A percentile compares a stretch with the other conserved stretches of the same genome.
These are phyloP conservation scores for Phrynocephalus vlangalii DNA, from an alignment of 2,797 vertebrate genomes.

Conservation along the genomic window DNA sequence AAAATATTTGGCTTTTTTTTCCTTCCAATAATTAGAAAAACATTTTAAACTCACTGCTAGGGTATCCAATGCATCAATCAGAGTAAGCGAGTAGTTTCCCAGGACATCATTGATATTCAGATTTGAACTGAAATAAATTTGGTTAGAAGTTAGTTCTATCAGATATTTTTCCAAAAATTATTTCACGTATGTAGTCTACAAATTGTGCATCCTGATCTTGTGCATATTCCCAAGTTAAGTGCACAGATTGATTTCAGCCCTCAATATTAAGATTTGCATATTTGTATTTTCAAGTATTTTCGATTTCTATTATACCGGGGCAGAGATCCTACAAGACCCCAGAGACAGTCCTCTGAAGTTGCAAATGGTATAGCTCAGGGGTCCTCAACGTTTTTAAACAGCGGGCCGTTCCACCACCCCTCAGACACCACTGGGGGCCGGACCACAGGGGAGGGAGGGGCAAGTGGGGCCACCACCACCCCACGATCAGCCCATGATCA, in stretches of 20 bases:
- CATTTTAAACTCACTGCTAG: slow-evolving; percentile 85
- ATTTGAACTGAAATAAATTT: slow-evolving; percentile 88
- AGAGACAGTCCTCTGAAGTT: not conserved
- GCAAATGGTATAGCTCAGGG: not conserved
- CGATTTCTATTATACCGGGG: not conserved
- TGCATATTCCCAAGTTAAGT: not conserved
- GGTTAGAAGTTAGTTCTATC: slow-evolving; percentile 21
- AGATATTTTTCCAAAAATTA: not conserved
- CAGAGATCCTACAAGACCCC: not conserved
- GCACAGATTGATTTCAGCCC: not conserved
- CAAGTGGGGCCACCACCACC: too few relatives aligned
- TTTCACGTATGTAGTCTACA: not conserved
- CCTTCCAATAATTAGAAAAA: slow-evolving; percentile 29
- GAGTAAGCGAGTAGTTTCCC: slow-evolving; percentile 97
- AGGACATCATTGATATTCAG: slow-evolving; percentile 98
- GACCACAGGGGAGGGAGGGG: too few relatives aligned
- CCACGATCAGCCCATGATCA: too few relatives aligned
- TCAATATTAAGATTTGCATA: not conserved
- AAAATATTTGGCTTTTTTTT: not conserved
- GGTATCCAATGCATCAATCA: slow-evolving; percentile 95
- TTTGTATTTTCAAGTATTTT: not conserved
- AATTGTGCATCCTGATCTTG: not conserved
- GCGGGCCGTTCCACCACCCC: too few relatives aligned
- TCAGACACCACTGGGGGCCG: too few relatives aligned
- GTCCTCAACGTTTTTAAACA: too few relatives aligned